These are phyloP conservation scores for Parambassis ranga DNA, from an alignment of 2,797 vertebrate species.

Conservation along the genomic window DNA sequence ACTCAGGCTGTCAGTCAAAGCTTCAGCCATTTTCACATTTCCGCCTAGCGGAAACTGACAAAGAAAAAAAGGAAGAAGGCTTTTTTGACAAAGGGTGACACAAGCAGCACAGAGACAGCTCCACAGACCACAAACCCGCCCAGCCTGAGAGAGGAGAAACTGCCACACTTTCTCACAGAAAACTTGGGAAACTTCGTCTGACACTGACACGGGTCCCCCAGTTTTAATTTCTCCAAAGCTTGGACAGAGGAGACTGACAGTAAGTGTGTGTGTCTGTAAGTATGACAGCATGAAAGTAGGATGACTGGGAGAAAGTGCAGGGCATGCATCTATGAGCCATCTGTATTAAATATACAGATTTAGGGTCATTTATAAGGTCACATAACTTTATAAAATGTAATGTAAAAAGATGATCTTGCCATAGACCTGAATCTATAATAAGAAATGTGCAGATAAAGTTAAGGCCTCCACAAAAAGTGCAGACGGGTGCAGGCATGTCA, in stretches of 20 bases:
- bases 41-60: slow-evolving; percentile 77
- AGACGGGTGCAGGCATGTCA: neutral
- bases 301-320: neutral
- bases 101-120: slow-evolving; percentile 24
- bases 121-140: slow-evolving; percentile 52
- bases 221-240: slow-evolving; percentile 15
- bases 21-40: slow-evolving; percentile 60
- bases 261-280: slow-evolving; percentile 33
- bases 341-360: neutral
- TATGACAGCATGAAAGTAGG: neutral
- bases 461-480: neutral
- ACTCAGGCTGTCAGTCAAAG: slow-evolving; percentile 51
- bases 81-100: slow-evolving; percentile 56
- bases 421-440: neutral
- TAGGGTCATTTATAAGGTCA: neutral
- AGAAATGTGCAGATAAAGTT: neutral
- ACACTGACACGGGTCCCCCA: neutral
- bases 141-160: slow-evolving; percentile 18
- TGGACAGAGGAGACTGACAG: slow-evolving; percentile 56
- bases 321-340: neutral
- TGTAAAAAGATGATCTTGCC: neutral
- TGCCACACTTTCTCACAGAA: slow-evolving; percentile 13
- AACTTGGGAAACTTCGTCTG: slow-evolving; percentile 21
- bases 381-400: neutral
- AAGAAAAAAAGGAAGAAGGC: slow-evolving; percentile 76